Percentiles rank a stretch among this genome's conserved stretches.
Evolutionary conservation across 2,797 vertebrate genomes (phyloP).

Genomic region (Lophius americanus): DNA sequence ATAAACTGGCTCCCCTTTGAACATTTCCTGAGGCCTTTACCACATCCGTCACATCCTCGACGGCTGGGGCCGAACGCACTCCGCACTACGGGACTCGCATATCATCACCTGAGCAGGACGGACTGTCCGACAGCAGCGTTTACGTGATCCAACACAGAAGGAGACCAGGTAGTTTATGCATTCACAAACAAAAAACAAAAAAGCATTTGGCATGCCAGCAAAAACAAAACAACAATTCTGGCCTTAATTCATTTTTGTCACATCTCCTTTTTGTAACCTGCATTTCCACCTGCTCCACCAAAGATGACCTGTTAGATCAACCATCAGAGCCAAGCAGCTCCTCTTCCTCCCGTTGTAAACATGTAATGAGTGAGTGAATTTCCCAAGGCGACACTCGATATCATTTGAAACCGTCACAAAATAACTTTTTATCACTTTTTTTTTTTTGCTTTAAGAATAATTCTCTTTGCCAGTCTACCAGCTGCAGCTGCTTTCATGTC

Average conservation of each 20-base stretch:
- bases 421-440: too few relatives aligned
- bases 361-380: too few relatives aligned
- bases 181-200: too few relatives aligned
- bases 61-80: slow-evolving; percentile 23
- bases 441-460: too few relatives aligned
- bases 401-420: too few relatives aligned
- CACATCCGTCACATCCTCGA: slow-evolving; percentile 8
- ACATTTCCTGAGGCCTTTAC: slow-evolving; percentile 20
- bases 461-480: neutral
- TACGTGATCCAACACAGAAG: slow-evolving; percentile 55
- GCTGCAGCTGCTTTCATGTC: neutral
- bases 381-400: neutral
- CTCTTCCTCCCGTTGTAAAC: too few relatives aligned
- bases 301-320: too few relatives aligned
- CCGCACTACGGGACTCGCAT: slow-evolving; percentile 30
- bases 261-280: too few relatives aligned
- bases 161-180: slow-evolving; percentile 32
- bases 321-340: too few relatives aligned
- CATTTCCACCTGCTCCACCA: too few relatives aligned
- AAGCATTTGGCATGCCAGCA: neutral
- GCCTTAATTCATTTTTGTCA: too few relatives aligned
- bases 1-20: slow-evolving; percentile 27
- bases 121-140: slow-evolving; percentile 34
- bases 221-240: too few relatives aligned
- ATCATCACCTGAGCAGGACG: slow-evolving; percentile 54